Conservation (phyloP, 2,113 vertebrate species). For the Condylura cristata region DNA sequence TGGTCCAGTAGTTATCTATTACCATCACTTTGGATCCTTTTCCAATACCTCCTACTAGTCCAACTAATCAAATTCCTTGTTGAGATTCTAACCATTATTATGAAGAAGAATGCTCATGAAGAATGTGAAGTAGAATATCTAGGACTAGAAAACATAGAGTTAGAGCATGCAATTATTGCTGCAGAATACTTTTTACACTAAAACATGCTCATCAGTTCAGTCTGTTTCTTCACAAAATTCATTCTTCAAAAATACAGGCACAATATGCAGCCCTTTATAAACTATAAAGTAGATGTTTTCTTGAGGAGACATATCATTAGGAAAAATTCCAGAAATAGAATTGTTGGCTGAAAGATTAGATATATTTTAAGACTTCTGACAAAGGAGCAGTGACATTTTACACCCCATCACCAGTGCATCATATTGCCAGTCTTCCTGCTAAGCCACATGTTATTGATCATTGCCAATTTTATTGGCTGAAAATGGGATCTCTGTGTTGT, state of each 20-base stretch:
- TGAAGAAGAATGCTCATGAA: not conserved
- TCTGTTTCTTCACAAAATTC: not conserved
- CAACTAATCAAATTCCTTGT: not conserved
- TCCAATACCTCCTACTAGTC: not conserved
- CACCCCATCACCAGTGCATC: not conserved
- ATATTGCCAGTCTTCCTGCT: not conserved
- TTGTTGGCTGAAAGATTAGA: constrained; percentile 15
- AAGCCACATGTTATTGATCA: constrained; percentile 12
- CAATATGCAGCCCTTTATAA: constrained; percentile 19
- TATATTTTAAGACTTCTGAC: constrained; percentile 47
- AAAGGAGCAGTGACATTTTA: constrained; percentile 22
- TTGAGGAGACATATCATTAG: constrained; percentile 12
- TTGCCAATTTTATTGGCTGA: constrained; percentile 16
- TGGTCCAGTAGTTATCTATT: not conserved
- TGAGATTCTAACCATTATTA: not conserved
- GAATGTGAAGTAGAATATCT: not conserved
- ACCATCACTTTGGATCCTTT: not conserved
- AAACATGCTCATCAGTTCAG: constrained; percentile 1
- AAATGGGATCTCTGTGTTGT: not conserved
- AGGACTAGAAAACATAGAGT: not conserved
- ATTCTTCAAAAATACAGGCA: not conserved
- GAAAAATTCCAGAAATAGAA: constrained; percentile 51
- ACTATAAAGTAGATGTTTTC: not conserved
- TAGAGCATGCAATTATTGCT: not conserved
- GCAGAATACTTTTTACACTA: not conserved